Evolutionary conservation across 2,888 invertebrate genomes (phyloP), one percentile per base, ranked within the genome.

Genomic region (Carcina quercana): DNA sequence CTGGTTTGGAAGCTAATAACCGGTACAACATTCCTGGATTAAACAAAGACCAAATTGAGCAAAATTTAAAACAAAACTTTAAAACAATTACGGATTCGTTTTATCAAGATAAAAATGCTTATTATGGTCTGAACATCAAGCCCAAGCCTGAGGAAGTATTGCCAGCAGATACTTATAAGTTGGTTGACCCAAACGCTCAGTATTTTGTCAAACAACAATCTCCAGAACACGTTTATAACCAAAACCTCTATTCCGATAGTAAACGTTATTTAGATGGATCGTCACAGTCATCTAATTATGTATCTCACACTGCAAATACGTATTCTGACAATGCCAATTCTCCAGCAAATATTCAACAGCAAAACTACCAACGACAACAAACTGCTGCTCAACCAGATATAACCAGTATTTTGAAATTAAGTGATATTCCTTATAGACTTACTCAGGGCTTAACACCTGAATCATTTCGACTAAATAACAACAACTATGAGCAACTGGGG

Each of bases 91-190:
- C 72, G 21, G 82, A 83, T 44, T 45, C 74, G 3, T 78, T 66
- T 50, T 78, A 74, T 34, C 79, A 78, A 52, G 82, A 84, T 33
- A 82, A 76, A 64, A 80, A 79, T 49, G 45, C 65, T 5, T 47
- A 69, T 8, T 78, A 78, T 36, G 64, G 69, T 31, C 60, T 64
- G 20, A 75, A 78, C 35, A 67, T 73, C 11, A 76, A 76, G 59
- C 53, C 65, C 1, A 80, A 73, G 35, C 54, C 63, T 3, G 78
- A 75, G 8, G 73, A 80, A 15, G 49, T 54, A 17, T 39, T 49
- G 34, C 32, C 43, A 13, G 13, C 49, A 7, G 75, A 78, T 2
- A 61, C 45, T 35, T 19, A 59, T 8, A 70, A 65, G 34, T 64
- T 69, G 38, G 43, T 59, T 15, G 71, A 71, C 21, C 51, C 57